Evolutionary conservation across 2,113 vertebrate species (phyloP).

Genomic region (Varanus komodoensis): DNA sequence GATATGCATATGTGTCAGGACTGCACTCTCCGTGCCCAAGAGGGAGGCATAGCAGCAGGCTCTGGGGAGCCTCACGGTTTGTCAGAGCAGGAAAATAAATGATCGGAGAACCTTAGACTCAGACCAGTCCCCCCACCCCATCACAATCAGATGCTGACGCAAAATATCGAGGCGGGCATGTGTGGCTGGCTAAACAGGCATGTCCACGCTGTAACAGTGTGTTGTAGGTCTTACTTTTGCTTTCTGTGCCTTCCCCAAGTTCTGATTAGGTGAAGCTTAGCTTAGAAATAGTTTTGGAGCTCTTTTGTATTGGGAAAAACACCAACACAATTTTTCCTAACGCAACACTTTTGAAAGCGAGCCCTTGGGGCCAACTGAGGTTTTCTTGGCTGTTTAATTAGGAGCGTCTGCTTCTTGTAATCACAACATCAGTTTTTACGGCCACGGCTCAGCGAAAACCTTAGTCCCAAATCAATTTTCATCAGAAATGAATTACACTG

Average conservation of each 20-base stretch:
- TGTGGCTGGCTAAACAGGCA: no score
- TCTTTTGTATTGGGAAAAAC: constrained; percentile 7
- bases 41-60: no score
- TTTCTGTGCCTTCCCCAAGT: neutral
- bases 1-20: no score
- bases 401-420: constrained; percentile 61
- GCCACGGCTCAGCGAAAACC: neutral
- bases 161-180: no score
- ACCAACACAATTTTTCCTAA: constrained; percentile 46
- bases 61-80: no score
- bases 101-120: no score
- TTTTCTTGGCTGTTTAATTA: constrained; percentile 69
- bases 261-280: neutral
- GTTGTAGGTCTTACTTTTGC: neutral
- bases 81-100: no score
- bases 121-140: no score
- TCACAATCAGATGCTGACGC: no score
- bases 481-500: constrained; percentile 51
- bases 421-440: neutral
- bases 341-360: constrained; percentile 50
- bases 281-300: neutral
- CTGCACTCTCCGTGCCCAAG: no score
- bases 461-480: constrained; percentile 34
- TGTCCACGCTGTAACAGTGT: neutral
- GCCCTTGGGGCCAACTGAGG: constrained; percentile 52